Evolutionary conservation across 2,113 vertebrate genomes (phyloP), one percentile per base, ranked within the genome.

Genomic region (Smithornis capensis): DNA sequence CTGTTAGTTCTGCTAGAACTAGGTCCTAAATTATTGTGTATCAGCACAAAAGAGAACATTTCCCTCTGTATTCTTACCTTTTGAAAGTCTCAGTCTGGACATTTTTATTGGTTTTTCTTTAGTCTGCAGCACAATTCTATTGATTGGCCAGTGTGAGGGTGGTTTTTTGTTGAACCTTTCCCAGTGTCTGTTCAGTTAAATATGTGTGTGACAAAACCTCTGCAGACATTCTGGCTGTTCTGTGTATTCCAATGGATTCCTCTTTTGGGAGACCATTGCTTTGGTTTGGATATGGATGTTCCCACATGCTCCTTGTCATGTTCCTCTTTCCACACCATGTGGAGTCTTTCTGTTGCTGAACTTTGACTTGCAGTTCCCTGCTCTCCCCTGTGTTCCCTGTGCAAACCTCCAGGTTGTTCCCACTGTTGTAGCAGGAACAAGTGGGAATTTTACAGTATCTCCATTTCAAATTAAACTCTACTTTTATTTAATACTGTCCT

Each of bases 331-430:
- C 56, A 33, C 70, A 50, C 18, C 11, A 3, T 0, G 24, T 89
- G 37, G 37, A 76, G n/a, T 21, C 82, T 85, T 89, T 92, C 89
- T 93, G 93, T 87, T 91, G 75, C 79, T 95, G 83, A 92, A 93
- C 88, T 95, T 95, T 92, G 89, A 83, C 19, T 91, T 81, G 37
- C 60, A 81, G 42, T 63, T 88, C 55, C 71, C 86, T 87, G 68
- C 87, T 53, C 85, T 86, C 50, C 11, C 45, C 55, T 64, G 55
- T 67, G 9, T 60, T 52, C 19, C 49, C 71, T 33, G 8, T 16
- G n/a, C 53, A 52, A 38, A 35, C 52, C 37, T 56, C 70, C 63
- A 38, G 13, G 23, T 23, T 60, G n/a, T 63, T 62, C 21, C 44
- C 64, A 55, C 57, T 53, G 7, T 10, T 37, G 63, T 8, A 71